Evolutionary conservation across 2,113 vertebrate genomes (phyloP), one percentile per base, ranked within the genome.

Genomic region (Menidia beryllina): DNA sequence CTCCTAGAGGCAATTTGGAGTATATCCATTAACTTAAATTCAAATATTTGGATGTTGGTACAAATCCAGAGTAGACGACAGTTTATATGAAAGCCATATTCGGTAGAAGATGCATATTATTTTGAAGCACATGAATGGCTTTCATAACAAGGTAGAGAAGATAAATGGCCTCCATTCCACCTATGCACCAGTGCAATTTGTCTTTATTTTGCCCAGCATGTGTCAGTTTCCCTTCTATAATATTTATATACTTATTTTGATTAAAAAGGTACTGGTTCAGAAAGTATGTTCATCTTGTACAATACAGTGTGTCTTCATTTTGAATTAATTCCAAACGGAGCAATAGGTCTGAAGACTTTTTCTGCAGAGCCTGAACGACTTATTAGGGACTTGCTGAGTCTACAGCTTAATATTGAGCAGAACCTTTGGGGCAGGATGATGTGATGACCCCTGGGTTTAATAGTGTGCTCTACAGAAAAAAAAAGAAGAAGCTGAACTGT

Each of bases 91-190:
- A 15, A 38, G 2, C 23, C 13, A 12, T 21, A 25, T 21, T 49
- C 7, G 19, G 45, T 25, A n/a, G 30, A 50, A 7, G 59, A 38
- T 25, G 48, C 25, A 50, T 60, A 82, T 75, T 21, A 38, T 69
- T n/a, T 53, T 54, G 30, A 71, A 43, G 30, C 27, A 66, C 47
- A 50, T 43, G 55, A 45, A 49, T 64, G 53, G 15, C 24, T 85
- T 51, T 77, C 25, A 26, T 58, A 59, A 80, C 43, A 68, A 20
- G 64, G 4, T 14, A 10, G 14, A 65, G 57, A 75, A 77, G 61
- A 81, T 66, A 14, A 81, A 82, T 58, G 50, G 66, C 27, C 63
- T 57, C 34, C 55, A 69, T 77, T 68, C 60, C 47, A 71, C 71
- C 59, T 24, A 7, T 55, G 41, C 43, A 58, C 78, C 68, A 11